phyloP scores from a whole-genome alignment of 2,797 vertebrate species.

The Chelmon rostratus region DNA sequence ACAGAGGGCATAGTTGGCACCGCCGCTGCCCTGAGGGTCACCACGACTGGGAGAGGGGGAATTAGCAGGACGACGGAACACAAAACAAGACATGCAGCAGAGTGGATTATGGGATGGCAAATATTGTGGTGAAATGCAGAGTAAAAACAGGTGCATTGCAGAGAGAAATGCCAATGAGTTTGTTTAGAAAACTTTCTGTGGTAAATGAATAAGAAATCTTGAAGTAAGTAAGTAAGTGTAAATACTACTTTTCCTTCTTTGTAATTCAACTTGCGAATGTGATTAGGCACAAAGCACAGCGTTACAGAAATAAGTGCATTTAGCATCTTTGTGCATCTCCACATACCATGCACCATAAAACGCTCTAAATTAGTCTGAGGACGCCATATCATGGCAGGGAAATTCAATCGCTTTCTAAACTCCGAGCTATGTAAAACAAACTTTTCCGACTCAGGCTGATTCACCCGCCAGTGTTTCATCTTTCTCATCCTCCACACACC shows the following conservation, averaged over 20 bases:
- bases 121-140: slow-evolving; percentile 1
- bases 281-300: slow-evolving; percentile 23
- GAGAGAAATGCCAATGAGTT: neutral
- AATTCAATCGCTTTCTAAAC: slow-evolving; percentile 41
- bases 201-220: slow-evolving; percentile 6
- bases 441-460: slow-evolving; percentile 57
- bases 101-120: neutral
- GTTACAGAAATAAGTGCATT: neutral
- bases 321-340: slow-evolving; percentile 5
- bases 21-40: slow-evolving; percentile 58
- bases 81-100: slow-evolving; percentile 1
- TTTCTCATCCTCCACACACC: slow-evolving; percentile 56
- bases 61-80: slow-evolving; percentile 20
- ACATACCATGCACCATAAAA: slow-evolving; percentile 15
- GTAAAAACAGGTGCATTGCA: neutral
- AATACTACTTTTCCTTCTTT: slow-evolving; percentile 7
- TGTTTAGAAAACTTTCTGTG: slow-evolving; percentile 12
- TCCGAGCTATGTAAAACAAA: slow-evolving; percentile 50
- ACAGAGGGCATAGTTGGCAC: slow-evolving; percentile 70
- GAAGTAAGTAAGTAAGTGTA: slow-evolving; percentile 2
- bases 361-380: slow-evolving; percentile 31
- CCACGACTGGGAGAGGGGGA: slow-evolving; percentile 39
- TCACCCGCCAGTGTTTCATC: slow-evolving; percentile 61
- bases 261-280: slow-evolving; percentile 27
- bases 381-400: slow-evolving; percentile 5